phyloP scores from a whole-genome alignment of 2,113 vertebrate species.

The Cyphomyrus discorhynchus region DNA sequence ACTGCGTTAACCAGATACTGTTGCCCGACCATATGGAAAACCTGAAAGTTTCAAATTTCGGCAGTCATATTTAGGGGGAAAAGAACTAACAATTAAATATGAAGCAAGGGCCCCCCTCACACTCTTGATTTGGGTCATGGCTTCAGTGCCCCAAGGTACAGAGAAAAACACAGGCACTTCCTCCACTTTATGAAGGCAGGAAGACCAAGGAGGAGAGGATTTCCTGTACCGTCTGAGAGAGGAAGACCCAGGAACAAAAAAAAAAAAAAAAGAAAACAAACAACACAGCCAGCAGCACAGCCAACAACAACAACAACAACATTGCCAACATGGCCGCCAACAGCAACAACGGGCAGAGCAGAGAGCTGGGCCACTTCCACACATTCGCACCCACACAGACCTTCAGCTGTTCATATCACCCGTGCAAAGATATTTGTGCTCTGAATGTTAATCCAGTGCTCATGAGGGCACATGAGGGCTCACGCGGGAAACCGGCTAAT shows the following conservation, averaged over 20 bases:
- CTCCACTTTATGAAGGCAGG: background rate
- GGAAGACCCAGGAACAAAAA: constrained; percentile 15
- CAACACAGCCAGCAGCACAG: background rate
- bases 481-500: constrained; percentile 87
- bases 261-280: constrained; percentile 14
- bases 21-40: background rate
- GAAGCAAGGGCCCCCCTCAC: background rate
- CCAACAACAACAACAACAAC: background rate
- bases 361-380: constrained; percentile 6
- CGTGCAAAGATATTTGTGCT: constrained; percentile 82
- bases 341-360: background rate
- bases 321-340: background rate
- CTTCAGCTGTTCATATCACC: constrained; percentile 39
- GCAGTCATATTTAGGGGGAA: background rate
- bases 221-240: background rate
- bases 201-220: background rate
- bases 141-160: background rate
- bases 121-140: background rate
- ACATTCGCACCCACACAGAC: constrained; percentile 32
- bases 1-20: background rate
- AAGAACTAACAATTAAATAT: background rate
- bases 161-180: background rate
- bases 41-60: background rate
- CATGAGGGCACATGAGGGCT: constrained; percentile 83
- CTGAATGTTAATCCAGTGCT: constrained; percentile 91